A percentile compares a stretch with the other conserved stretches of the same genome.
Conservation (phyloP, 2,797 vertebrate genomes). For the Pelodytes ibericus region DNA sequence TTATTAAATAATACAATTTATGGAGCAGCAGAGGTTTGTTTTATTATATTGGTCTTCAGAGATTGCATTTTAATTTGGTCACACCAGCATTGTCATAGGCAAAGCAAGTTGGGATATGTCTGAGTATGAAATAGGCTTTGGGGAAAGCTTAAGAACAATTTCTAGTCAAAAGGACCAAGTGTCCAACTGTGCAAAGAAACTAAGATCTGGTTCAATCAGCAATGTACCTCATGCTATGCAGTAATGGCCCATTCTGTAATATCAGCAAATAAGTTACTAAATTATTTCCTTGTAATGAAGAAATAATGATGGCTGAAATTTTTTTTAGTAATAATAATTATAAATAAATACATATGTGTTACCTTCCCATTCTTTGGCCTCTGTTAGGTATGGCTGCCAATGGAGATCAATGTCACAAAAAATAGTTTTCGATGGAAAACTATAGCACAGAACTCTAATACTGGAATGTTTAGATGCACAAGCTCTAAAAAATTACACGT, state of each 20-base stretch:
- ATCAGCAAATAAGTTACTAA: background rate
- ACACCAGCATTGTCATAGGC: slow-evolving; percentile 1
- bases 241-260: background rate
- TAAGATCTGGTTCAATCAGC: background rate
- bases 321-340: too few relatives aligned
- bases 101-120: background rate
- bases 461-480: too few relatives aligned
- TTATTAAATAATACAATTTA: slow-evolving; percentile 45
- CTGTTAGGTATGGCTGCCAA: too few relatives aligned
- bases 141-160: slow-evolving; percentile 9
- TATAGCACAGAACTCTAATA: too few relatives aligned
- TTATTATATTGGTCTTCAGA: slow-evolving; percentile 27
- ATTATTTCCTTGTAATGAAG: background rate
- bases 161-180: background rate
- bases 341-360: too few relatives aligned
- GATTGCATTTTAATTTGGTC: slow-evolving; percentile 17
- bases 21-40: slow-evolving; percentile 30
- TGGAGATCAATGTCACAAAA: too few relatives aligned
- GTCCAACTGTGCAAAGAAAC: background rate
- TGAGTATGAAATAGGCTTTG: slow-evolving; percentile 4
- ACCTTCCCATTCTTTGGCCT: too few relatives aligned
- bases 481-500: too few relatives aligned
- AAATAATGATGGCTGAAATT: too few relatives aligned
- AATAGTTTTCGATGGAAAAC: too few relatives aligned
- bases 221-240: background rate